A percentile compares a stretch with the other conserved stretches of the same genome.
Evolutionary conservation across 2,888 invertebrate species (phyloP).

Genomic region (Idaea straminata): DNA sequence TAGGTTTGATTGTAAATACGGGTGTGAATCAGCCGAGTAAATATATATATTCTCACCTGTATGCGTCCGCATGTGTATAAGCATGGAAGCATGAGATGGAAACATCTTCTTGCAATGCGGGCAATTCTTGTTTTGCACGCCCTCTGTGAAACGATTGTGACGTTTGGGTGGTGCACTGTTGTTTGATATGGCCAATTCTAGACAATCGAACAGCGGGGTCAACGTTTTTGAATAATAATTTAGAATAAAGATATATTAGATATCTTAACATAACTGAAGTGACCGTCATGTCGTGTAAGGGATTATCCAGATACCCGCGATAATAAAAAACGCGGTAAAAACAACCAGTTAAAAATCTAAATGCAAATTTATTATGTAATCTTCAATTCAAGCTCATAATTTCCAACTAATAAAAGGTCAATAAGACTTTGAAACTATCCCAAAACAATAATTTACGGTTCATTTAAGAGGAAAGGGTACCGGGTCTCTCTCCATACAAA

Average conservation of each 20-base stretch:
- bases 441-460: too few species aligned
- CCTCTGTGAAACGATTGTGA: slow-evolving; percentile 81
- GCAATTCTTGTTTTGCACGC: slow-evolving; percentile 82
- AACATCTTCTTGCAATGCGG: slow-evolving; percentile 86
- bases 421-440: too few species aligned
- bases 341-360: too few species aligned
- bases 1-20: too few species aligned
- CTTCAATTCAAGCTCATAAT: too few species aligned
- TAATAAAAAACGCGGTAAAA: too few species aligned
- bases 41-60: slow-evolving; percentile 69
- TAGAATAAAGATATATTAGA: slow-evolving; percentile 11
- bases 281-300: slow-evolving; percentile 59
- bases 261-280: slow-evolving; percentile 72
- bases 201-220: slow-evolving; percentile 74
- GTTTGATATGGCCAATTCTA: slow-evolving; percentile 88
- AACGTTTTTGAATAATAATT: slow-evolving; percentile 52
- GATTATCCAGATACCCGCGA: too few species aligned
- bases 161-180: slow-evolving; percentile 84
- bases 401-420: too few species aligned
- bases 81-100: slow-evolving; percentile 89
- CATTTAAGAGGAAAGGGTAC: too few species aligned
- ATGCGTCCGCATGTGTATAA: slow-evolving; percentile 88
- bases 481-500: too few species aligned
- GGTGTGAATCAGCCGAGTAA: too few species aligned
- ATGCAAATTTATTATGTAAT: too few species aligned